Conservation (phyloP, 2,888 invertebrate species). For the Napeogenes sylphis region DNA sequence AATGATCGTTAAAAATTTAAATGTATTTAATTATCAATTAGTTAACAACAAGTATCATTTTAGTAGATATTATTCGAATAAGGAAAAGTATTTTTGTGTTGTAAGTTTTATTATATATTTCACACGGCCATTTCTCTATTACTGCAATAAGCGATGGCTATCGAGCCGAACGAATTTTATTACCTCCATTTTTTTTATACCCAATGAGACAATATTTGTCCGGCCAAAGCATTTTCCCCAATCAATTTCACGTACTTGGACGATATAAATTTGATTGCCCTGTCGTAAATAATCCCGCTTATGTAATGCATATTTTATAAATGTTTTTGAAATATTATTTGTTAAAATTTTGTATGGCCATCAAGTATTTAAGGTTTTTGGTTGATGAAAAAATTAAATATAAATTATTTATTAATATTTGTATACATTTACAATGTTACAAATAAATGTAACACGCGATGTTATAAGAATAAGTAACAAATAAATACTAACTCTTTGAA, state of each 20-base stretch:
- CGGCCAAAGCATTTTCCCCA: slow-evolving; percentile 2
- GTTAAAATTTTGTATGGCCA: too few species aligned
- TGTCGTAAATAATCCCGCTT: background rate
- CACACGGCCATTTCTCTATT: slow-evolving; percentile 6
- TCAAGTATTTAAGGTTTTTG: too few species aligned
- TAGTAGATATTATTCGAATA: background rate
- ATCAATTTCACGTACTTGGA: slow-evolving; percentile 14
- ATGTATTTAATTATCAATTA: too few species aligned
- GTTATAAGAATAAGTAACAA: too few species aligned
- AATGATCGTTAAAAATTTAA: too few species aligned
- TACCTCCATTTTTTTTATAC: slow-evolving; percentile 18
- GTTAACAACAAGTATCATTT: too few species aligned
- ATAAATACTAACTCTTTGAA: too few species aligned
- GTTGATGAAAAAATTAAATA: too few species aligned
- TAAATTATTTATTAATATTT: too few species aligned
- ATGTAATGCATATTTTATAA: background rate
- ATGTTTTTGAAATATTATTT: background rate
- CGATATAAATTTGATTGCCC: slow-evolving; percentile 3
- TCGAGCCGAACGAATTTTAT: slow-evolving; percentile 16
- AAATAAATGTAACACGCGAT: too few species aligned
- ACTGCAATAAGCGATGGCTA: slow-evolving; percentile 17
- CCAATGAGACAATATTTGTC: slow-evolving; percentile 10
- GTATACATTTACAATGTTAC: too few species aligned
- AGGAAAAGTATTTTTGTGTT: background rate
- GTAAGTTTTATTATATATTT: background rate